Base-by-base conservation (phyloP, 2,888 invertebrate species). In the Scaptomyza reducta region DNA sequence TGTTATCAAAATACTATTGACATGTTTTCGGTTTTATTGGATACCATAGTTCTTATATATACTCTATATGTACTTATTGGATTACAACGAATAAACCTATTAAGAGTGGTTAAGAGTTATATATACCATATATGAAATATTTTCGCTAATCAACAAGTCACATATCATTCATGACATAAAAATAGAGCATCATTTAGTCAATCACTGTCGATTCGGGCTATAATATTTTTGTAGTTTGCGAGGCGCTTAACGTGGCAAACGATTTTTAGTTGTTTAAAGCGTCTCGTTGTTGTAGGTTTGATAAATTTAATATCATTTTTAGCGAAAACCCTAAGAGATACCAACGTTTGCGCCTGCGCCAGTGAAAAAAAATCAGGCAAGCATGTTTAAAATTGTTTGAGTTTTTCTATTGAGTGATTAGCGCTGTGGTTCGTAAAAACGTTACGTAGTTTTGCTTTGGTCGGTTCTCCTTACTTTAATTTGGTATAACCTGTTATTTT, bases 181-280 rank as follows among this genome's bases (percentile, higher is more conserved):
- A 56, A n/a, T 16, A 40, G 61, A 65, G 71, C 70, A 71, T 66
- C 29, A 31, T 3, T 1, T 9, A 3, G 25, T 16, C 25, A 13
- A 9, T 10, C 7, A 47, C 16, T 40, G 9, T 31, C 2, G 14
- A 46, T 22, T 31, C 22, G 29, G 6, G 7, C 9, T 38, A 42
- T 31, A 45, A 45, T 49, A 51, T 47, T 47, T 35, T 45, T 44
- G 42, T 7, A 50, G 57, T 67, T 71, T 44, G 45, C 7, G 22
- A 40, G 35, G 47, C 57, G 41, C 29, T 64, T 49, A 56, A 58
- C 45, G 42, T 57, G 49, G 51, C 72, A 56, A 64, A 27, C 46
- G 38, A 14, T 33, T 62, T 70, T 80, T 53, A 81, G 81, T 80
- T 74, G 44, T 27, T 67, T 63, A 55, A 40, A 78, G 62, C 45